phyloP scores from a whole-genome alignment of 2,113 vertebrate genomes.

The Phrynosoma platyrhinos region DNA sequence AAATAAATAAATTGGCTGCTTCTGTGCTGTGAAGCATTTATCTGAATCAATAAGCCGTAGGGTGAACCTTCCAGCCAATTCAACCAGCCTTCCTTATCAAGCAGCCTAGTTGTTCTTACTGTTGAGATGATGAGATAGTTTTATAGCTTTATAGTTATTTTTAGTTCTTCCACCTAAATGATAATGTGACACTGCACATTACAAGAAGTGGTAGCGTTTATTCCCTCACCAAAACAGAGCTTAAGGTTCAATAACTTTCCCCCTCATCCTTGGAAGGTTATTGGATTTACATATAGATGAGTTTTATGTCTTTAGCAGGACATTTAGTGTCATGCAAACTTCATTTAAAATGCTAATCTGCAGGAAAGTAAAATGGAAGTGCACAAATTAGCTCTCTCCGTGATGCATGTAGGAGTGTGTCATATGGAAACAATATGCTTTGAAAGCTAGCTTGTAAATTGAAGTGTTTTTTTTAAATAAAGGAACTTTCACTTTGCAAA shows the following conservation, averaged over 20 bases:
- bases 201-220: neutral
- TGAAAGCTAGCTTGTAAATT: conserved; percentile 1
- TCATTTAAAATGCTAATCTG: conserved; percentile 36
- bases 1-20: no score
- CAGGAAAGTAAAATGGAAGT: conserved; percentile 34
- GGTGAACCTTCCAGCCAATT: neutral
- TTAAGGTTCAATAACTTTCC: conserved; percentile 18
- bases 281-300: conserved; percentile 48
- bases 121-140: neutral
- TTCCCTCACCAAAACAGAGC: conserved; percentile 28
- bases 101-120: neutral
- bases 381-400: neutral
- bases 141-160: conserved; percentile 1
- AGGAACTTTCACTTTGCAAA: neutral
- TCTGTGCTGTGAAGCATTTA: no score
- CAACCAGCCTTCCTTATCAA: neutral
- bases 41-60: no score
- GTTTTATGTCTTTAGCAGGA: conserved; percentile 15
- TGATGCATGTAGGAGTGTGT: conserved; percentile 12
- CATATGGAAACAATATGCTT: neutral
- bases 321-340: conserved; percentile 39
- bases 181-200: conserved; percentile 18
- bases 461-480: conserved; percentile 4
- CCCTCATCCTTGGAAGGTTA: conserved; percentile 44
- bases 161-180: neutral